Conservation (phyloP, 2,113 vertebrate genomes). For the Gracilinanus agilis region DNA sequence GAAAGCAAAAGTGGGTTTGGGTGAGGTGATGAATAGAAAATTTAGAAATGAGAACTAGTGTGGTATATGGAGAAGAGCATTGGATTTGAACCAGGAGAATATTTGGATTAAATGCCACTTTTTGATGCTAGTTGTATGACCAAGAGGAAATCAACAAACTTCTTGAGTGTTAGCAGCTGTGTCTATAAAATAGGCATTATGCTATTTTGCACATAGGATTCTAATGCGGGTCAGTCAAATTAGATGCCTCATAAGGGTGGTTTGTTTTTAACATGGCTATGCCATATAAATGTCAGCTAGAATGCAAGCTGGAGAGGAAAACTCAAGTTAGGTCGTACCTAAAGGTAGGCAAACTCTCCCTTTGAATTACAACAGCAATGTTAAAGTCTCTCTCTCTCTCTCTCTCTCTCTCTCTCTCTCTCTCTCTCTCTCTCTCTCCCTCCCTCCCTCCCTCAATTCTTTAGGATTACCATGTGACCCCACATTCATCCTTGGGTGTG, state of each 20-base stretch:
- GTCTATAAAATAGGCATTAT: neutral
- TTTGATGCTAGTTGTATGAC: neutral
- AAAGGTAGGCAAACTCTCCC: neutral
- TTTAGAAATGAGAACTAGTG: neutral
- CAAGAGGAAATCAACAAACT: neutral
- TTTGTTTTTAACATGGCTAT: neutral
- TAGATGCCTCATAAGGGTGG: neutral
- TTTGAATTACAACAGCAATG: neutral
- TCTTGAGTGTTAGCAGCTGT: neutral
- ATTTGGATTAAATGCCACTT: neutral
- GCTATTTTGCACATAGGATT: neutral
- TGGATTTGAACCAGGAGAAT: neutral
- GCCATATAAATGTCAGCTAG: neutral
- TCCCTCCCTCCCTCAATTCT: neutral
- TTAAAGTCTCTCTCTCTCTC: neutral
- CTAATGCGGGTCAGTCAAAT: neutral
- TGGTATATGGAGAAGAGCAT: neutral
- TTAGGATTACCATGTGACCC: slow-evolving; percentile 39
- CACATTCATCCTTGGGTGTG: slow-evolving; percentile 20
- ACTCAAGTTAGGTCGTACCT: neutral
- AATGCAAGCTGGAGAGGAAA: neutral
- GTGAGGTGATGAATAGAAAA: neutral
- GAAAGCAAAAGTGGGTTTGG: neutral
- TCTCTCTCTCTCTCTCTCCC: neutral
- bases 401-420: neutral